Base-by-base conservation (phyloP, 2,797 vertebrate genomes). In the Scolopax rusticola region DNA sequence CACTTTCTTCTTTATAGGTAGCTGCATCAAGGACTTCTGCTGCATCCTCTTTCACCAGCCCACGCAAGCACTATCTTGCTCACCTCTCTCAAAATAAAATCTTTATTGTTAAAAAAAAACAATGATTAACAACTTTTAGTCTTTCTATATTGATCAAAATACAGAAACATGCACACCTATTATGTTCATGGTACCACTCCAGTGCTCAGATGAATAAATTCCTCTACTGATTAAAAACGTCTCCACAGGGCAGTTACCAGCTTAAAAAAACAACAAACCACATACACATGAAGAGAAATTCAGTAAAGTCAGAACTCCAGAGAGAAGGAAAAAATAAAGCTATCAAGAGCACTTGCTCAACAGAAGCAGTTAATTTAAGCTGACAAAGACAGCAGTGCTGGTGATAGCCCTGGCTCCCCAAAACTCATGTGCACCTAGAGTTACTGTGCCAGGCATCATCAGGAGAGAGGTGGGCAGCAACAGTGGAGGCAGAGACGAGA, bases 81-180 rank as follows among this genome's bases (percentile, higher is more conserved):
- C 18, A 4, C 1, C 8, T 74, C 68, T 93, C 93, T 92, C 74
- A 75, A 95, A 94, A 86, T 61, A 56, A 87, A 90, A 87, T 56
- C 50, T 69, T 93, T 32, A 61, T 40, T 53, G 36, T 57, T 24
- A 76, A 67, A 82, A 54, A 1, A 43, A n/a, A n/a, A n/a, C 18
- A 84, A 4, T 5, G 1, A 81, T 60, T 82, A 80, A 59, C 30
- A 9, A 70, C 81, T 79, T 8, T 18, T 12, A 41, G 53, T 32
- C 48, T 68, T 90, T 56, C 60, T 68, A 15, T 47, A 48, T 19
- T 9, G 56, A 78, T 81, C 73, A 91, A 84, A 93, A 78, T 27
- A 41, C n/a, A 76, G 59, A 74, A 63, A 47, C 21, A 27, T 2
- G 18, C 5, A 11, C 32, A 30, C 25, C 2, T 50, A 40, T 61